phyloP scores from a whole-genome alignment of 2,113 vertebrate genomes.

The Oncorhynchus gorbuscha region DNA sequence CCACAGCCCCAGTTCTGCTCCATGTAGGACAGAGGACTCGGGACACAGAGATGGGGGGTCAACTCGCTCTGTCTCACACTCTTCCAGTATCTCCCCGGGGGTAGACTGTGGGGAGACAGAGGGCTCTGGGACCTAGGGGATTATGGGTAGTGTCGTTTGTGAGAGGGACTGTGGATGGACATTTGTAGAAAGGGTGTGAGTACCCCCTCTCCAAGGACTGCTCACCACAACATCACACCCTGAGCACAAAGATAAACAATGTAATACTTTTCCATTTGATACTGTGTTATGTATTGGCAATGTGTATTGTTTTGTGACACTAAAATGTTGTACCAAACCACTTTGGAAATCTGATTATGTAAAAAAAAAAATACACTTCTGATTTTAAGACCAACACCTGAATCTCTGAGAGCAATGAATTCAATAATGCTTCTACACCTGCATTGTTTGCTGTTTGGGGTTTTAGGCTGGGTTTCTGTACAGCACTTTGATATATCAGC shows the following conservation, averaged over 20 bases:
- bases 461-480: no score
- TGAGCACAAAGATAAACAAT: background rate
- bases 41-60: conserved; percentile 31
- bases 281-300: no score
- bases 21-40: conserved; percentile 26
- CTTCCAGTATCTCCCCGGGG: conserved; percentile 41
- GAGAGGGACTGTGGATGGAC: background rate
- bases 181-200: background rate
- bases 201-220: no score
- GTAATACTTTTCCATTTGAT: no score
- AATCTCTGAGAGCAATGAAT: no score
- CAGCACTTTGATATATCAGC: no score
- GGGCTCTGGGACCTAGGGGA: conserved; percentile 14
- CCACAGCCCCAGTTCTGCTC: background rate
- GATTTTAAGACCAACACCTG: no score
- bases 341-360: no score
- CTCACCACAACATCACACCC: background rate
- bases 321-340: background rate
- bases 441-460: no score
- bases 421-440: no score
- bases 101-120: conserved; percentile 53
- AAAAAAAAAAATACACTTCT: no score
- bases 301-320: background rate
- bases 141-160: background rate
- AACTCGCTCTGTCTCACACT: conserved; percentile 13